A percentile compares a stretch with the other conserved stretches of the same genome.
phyloP scores from a whole-genome alignment of 2,888 invertebrate genomes.

The Drosophila tanythrix region DNA sequence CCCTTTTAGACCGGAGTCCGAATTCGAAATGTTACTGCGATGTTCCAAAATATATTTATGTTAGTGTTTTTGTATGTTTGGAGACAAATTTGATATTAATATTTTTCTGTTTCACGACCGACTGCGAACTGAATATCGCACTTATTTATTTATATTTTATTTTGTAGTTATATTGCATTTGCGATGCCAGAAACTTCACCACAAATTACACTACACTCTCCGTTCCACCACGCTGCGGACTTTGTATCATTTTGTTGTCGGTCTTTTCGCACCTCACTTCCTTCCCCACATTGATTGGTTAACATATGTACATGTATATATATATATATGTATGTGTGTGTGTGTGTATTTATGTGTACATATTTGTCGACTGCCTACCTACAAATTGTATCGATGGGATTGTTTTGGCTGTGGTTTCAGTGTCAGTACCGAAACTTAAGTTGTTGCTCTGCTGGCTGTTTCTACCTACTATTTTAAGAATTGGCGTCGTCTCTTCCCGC shows the following conservation, averaged over 20 bases:
- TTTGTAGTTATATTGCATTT: neutral
- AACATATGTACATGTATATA: neutral
- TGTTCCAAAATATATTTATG: neutral
- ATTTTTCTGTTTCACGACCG: neutral
- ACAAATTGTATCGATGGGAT: slow-evolving; percentile 40
- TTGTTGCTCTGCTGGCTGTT: slow-evolving; percentile 19
- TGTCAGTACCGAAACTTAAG: slow-evolving; percentile 46
- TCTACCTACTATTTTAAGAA: slow-evolving; percentile 35
- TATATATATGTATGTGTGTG: neutral
- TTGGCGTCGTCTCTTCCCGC: neutral
- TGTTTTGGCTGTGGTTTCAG: slow-evolving; percentile 29
- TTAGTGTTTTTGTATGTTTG: neutral
- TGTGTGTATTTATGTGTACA: slow-evolving; percentile 1
- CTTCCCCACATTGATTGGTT: neutral
- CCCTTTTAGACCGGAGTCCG: neutral
- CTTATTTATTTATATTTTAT: neutral
- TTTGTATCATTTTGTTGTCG: slow-evolving; percentile 34
- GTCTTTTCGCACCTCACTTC: neutral
- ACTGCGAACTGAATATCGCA: neutral
- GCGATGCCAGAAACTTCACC: neutral
- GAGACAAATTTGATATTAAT: neutral
- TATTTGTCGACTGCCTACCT: slow-evolving; percentile 27
- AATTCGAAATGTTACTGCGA: neutral
- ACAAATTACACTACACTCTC: neutral
- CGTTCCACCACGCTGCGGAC: slow-evolving; percentile 27